A percentile compares a stretch with the other conserved stretches of the same genome.
Conservation (phyloP, 2,113 vertebrate species). For the Serilophus lunatus region DNA sequence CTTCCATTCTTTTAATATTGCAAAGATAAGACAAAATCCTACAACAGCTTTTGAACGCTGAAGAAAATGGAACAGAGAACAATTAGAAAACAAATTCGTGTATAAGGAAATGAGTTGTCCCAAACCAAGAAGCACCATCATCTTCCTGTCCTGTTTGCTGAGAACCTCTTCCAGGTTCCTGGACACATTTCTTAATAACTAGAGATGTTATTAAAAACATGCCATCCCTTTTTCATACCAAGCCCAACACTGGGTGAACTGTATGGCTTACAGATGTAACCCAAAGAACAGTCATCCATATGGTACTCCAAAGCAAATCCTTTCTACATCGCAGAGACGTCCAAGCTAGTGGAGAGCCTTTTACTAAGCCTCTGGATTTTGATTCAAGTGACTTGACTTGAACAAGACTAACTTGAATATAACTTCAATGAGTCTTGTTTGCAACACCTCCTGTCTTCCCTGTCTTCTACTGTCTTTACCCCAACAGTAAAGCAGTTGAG, state of each 20-base stretch:
- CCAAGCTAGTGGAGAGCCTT: background rate
- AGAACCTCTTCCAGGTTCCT: background rate
- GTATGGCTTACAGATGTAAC: background rate
- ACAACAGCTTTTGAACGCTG: background rate
- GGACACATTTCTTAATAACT: background rate
- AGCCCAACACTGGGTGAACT: background rate
- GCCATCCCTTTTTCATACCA: background rate
- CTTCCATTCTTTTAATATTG: background rate
- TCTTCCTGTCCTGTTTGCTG: background rate
- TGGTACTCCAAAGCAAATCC: background rate
- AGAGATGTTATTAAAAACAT: background rate
- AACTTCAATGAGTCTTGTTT: background rate
- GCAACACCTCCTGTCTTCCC: background rate
- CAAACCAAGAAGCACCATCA: background rate
- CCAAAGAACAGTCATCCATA: background rate
- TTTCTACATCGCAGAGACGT: background rate
- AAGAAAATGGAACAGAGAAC: background rate
- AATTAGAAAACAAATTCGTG: background rate
- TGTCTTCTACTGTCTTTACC: background rate
- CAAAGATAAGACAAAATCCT: background rate
- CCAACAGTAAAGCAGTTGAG: background rate
- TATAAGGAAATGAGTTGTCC: background rate
- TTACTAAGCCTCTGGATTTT: background rate
- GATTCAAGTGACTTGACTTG: background rate
- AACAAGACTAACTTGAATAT: background rate